Base-by-base conservation (phyloP, 2,797 vertebrate genomes). In the Xiphophorus birchmanni region DNA sequence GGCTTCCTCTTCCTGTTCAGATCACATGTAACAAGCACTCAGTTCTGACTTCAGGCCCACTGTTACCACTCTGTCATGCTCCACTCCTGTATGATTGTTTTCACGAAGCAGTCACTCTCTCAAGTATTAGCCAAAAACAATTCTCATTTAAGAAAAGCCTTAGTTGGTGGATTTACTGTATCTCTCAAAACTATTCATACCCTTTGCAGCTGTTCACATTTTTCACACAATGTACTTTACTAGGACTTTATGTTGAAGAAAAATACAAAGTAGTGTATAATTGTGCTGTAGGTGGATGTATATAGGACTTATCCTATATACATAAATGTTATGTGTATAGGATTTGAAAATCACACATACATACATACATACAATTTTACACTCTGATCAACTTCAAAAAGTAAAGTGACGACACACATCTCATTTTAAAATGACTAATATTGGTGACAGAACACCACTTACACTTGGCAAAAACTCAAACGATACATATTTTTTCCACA, bases 401-500 rank as follows among this genome's bases (percentile, higher is more conserved):
- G 17, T 37, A 9, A 60, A 37, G 35, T 73, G 26, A 60, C 8
- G 60, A 69, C 35, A 44, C 12, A 50, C 8, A 32, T n/a, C 23
- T 75, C 11, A 17, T 29, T 58, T 56, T 75, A 42, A 56, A 9
- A 13, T 37, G 26, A 42, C 26, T 5, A 9, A n/a, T 5, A 17
- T 21, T 74, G 29, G 9, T 11, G 32, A 45, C 26, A 32, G 29
- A 48, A 37, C 18, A 45, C 32, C 18, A 45, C 32, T 10, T 1
- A 2, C 48, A n/a, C 18, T 45, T 13, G 21, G 58, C 9, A 18
- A 23, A 74, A 52, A 77, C 40, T 47, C 8, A 3, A 35, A 71
- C 21, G 63, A 42, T 10, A 4, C 40, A 29, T n/a, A 47, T 32
- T 87, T 93, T 93, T 94, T 96, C 93, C 95, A 96, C 95, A 96